A percentile compares a stretch with the other conserved stretches of the same genome.
Evolutionary conservation across 2,797 vertebrate genomes (phyloP).

Genomic region (Pempheris klunzingeri): DNA sequence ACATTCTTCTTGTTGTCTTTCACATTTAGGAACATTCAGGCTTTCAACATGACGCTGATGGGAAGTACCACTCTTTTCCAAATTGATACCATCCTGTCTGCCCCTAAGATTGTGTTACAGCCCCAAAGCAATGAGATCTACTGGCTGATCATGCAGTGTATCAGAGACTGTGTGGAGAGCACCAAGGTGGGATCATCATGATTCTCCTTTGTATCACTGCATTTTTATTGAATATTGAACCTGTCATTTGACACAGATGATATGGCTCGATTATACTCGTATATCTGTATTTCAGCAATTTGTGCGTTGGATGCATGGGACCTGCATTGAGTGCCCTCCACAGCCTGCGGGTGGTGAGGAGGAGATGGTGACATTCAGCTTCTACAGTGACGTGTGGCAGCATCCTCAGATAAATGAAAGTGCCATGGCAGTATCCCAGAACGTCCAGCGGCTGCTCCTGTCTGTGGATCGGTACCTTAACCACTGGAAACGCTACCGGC

Average conservation of each 20-base stretch:
- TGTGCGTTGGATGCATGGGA: slow-evolving; percentile 94
- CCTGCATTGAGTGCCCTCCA: slow-evolving; percentile 92
- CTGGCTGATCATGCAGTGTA: slow-evolving; percentile 86
- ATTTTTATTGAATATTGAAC: slow-evolving; percentile 1
- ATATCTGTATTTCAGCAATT: slow-evolving; percentile 84
- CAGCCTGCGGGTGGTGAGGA: slow-evolving; percentile 83
- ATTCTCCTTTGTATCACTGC: neutral
- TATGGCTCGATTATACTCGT: neutral
- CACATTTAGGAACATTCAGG: slow-evolving; percentile 88
- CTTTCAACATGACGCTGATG: slow-evolving; percentile 86
- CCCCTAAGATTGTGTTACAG: slow-evolving; percentile 89
- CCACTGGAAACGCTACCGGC: slow-evolving; percentile 90
- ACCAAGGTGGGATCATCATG: slow-evolving; percentile 88
- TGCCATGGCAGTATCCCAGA: slow-evolving; percentile 86
- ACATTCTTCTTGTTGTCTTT: slow-evolving; percentile 22
- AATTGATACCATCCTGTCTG: slow-evolving; percentile 89
- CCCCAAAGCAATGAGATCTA: slow-evolving; percentile 90
- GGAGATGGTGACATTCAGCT: slow-evolving; percentile 86
- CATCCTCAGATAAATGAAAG: slow-evolving; percentile 88
- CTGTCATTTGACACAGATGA: neutral
- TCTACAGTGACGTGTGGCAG: slow-evolving; percentile 89
- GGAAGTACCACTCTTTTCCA: slow-evolving; percentile 88
- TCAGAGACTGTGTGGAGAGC: slow-evolving; percentile 89
- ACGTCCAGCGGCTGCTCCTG: slow-evolving; percentile 85
- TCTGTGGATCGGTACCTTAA: slow-evolving; percentile 85